Percentiles rank a stretch among this genome's conserved stretches.
These are phyloP conservation scores for Spodoptera picta DNA, from an alignment of 2,888 invertebrate genomes.

Conservation along the genomic window DNA sequence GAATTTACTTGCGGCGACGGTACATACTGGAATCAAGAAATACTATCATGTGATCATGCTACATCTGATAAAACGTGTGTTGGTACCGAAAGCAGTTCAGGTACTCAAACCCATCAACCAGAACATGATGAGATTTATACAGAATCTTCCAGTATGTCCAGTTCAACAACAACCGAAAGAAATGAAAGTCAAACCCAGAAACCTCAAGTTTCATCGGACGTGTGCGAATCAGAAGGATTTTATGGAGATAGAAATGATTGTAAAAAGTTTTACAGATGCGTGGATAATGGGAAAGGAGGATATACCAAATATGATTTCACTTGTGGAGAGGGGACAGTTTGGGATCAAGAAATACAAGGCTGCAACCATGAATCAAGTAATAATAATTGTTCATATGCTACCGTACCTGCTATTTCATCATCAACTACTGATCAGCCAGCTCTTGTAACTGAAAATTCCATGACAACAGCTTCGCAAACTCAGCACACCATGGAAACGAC, in stretches of 20 bases:
- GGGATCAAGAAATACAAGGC: slow-evolving; percentile 87
- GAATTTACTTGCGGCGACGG: slow-evolving; percentile 93
- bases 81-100: slow-evolving; percentile 42
- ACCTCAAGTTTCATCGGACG: slow-evolving; percentile 42
- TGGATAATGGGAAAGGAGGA: slow-evolving; percentile 88
- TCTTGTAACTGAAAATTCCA: slow-evolving; percentile 12
- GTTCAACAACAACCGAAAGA: slow-evolving; percentile 33
- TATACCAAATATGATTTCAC: slow-evolving; percentile 91
- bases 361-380: slow-evolving; percentile 85
- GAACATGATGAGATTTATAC: slow-evolving; percentile 51
- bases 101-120: slow-evolving; percentile 38
- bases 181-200: slow-evolving; percentile 44
- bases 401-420: slow-evolving; percentile 5
- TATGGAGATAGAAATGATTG: slow-evolving; percentile 91
- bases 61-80: slow-evolving; percentile 41
- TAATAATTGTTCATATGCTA: slow-evolving; percentile 49
- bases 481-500: slow-evolving; percentile 37
- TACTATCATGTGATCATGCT: slow-evolving; percentile 91
- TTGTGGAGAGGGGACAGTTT: slow-evolving; percentile 92
- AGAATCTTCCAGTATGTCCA: slow-evolving; percentile 45
- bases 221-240: slow-evolving; percentile 90
- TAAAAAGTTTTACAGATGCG: slow-evolving; percentile 92
- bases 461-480: slow-evolving; percentile 40
- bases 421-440: slow-evolving; percentile 21
- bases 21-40: slow-evolving; percentile 92